Evolutionary conservation across 2,113 vertebrate genomes (phyloP), one percentile per base, ranked within the genome.

Genomic region (Pteronura brasiliensis): DNA sequence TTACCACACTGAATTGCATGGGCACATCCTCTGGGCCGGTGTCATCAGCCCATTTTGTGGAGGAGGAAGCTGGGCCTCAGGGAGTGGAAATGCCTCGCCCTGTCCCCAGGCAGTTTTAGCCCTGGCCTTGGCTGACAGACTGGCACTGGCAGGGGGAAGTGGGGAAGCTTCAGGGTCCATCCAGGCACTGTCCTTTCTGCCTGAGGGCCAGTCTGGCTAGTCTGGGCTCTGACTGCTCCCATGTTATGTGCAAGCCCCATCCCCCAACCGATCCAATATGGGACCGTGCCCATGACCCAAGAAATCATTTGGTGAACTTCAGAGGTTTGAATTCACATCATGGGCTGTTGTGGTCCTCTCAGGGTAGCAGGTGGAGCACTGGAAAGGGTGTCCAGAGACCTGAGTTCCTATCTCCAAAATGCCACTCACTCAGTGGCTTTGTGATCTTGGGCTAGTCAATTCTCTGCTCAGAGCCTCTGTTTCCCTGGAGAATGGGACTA

Each of bases 11-110:
- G 20, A 52, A 7, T 55, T 65, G 86, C 93, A 29, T 0, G 13
- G 7, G 44, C 61, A 49, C 57, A 18, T 84, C 59, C 52, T 4
- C 57, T 52, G 65, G 80, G 57, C n/a, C 21, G 31, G 88, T 0
- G 7, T 55, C 76, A 31, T 67, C 47, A 44, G 36, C 93, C 84
- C 11, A 2, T 57, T 59, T 93, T 94, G 55, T 13, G 18, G 82
- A 76, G 52, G 27, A 91, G 87, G 91, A 85, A 85, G 83, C 88
- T 36, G n/a, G 88, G 79, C 44, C 52, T 77, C 93, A 47, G 85
- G 67, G 83, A 83, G 10, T 36, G 87, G 96, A 86, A 89, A 57
- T 31, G 61, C 11, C 71, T 74, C 39, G 72, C 85, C 69, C 59
- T 42, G 65, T 39, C 59, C 55, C 34, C 9, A 0, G 42, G 69